Evolutionary conservation across 2,888 invertebrate genomes (phyloP), one percentile per base, ranked within the genome.

Genomic region (Dryobotodes eremita): DNA sequence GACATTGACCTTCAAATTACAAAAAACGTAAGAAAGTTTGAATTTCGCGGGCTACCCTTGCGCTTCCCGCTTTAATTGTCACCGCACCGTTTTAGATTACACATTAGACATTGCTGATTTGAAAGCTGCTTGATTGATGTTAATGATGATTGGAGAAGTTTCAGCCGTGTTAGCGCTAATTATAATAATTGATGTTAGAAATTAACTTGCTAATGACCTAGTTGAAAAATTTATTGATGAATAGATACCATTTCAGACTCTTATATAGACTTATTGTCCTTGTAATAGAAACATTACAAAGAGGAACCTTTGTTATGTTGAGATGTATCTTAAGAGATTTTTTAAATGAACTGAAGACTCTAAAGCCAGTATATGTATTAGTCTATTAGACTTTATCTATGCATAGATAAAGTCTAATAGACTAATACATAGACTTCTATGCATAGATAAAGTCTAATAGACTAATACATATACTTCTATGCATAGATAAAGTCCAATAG

Each of bases 41-140:
- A n/a, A n/a, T n/a, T n/a, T n/a, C n/a, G n/a, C n/a, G n/a, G n/a
- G n/a, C n/a, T n/a, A n/a, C n/a, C n/a, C n/a, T n/a, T n/a, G n/a
- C n/a, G n/a, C n/a, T n/a, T n/a, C n/a, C n/a, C n/a, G n/a, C 64
- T 59, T 74, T 80, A 74, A 84, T 75, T 80, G 68, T 74, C 65
- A 70, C 65, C 55, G 57, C 62, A 36, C n/a, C 50, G 26, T 71
- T 86, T 55, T 46, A 72, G 59, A 72, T 46, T 59, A 61, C 31
- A 6, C 68, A 77, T 65, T 71, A 36, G n/a, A n/a, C 15, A 50
- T 50, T 10, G 68, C 26, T 17, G 46, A 46, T 70, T 77, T 71
- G 50, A 75, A 70, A 79, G 73, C 71, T 76, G 76, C 0, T 48
- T 26, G 53, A 42, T 74, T 79, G 57, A 48, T 73, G 31, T 17